Evolutionary conservation across 2,113 vertebrate species (phyloP).

Genomic region (Entelurus aequoreus): DNA sequence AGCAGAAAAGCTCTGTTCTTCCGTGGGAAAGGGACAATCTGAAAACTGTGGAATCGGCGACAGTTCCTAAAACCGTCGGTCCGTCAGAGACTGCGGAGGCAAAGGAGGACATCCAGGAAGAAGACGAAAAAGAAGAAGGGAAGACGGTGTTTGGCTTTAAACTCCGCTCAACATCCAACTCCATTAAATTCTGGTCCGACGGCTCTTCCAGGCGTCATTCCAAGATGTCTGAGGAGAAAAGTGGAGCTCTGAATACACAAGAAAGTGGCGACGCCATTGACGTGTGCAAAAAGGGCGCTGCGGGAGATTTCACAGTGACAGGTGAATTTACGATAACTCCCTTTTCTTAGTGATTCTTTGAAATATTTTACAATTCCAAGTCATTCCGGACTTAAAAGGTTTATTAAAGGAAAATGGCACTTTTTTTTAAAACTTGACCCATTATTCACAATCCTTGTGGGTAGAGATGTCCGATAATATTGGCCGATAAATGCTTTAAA

Average conservation of each 20-base stretch:
- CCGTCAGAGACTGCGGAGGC: constrained; percentile 17
- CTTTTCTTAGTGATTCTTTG: too few relatives aligned
- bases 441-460: too few relatives aligned
- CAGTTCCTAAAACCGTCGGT: constrained; percentile 4
- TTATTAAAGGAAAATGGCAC: too few relatives aligned
- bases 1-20: constrained; percentile 14
- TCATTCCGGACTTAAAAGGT: too few relatives aligned
- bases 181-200: constrained; percentile 66
- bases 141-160: constrained; percentile 80
- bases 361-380: too few relatives aligned
- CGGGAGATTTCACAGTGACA: constrained; percentile 45
- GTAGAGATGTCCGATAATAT: too few relatives aligned
- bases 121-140: constrained; percentile 65
- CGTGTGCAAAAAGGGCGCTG: constrained; percentile 17
- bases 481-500: too few relatives aligned
- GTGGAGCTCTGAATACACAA: constrained; percentile 29
- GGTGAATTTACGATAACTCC: constrained; percentile 71
- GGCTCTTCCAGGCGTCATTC: constrained; percentile 39
- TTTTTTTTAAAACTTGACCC: too few relatives aligned
- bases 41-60: constrained; percentile 27
- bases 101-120: constrained; percentile 40
- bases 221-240: constrained; percentile 61
- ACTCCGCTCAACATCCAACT: constrained; percentile 83
- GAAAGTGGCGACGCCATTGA: constrained; percentile 5
- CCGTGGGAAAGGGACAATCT: constrained; percentile 35